Evolutionary conservation across 35 echinoderm and acorn worm species (phyloP), one percentile per base, ranked within the genome.

Genomic region (Nesometra sesokonis): DNA sequence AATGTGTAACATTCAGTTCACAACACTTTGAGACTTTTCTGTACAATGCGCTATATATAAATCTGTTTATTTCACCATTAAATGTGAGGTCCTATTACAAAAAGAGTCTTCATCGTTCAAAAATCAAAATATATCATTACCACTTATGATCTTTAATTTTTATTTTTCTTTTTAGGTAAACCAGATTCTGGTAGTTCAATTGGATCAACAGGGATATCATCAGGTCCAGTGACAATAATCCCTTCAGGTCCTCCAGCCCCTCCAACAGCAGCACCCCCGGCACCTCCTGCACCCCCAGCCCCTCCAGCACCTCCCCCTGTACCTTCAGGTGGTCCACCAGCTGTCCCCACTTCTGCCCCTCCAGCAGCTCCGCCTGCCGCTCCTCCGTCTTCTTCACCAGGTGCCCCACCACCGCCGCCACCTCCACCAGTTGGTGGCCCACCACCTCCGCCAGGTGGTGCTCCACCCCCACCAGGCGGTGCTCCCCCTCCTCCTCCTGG

Each of bases 401-500:
- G 80, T 76, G 43, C 82, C 17, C 81, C 88, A 27, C 33, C 57
- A 43, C 82, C 88, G n/a, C 81, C 88, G 3, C 47, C 88, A 32
- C 34, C 88, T 27, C 57, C 82, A 19, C 32, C 47, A 0, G 81
- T 82, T 5, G 40, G 80, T 37, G 88, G 80, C 0, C 47, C 47
- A 29, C 81, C 81, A 52, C 82, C 82, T 11, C 88, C 88, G 13
- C 82, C 88, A 35, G 82, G 82, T 32, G 47, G 77, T 32, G 46
- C 88, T 17, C 89, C 89, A 90, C 83, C 89, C 47, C 82, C 83
- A 32, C 46, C 77, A 47, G 35, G 29, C 82, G 89, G 89, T 31
- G 85, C 47, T 21, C 47, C 47, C 15, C 52, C 85, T 31, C 85
- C 85, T 32, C 32, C 52, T 19, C 31, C 57, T 27, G 47, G 47